phyloP scores from a whole-genome alignment of 2,113 vertebrate genomes.

The Oriolus oriolus region DNA sequence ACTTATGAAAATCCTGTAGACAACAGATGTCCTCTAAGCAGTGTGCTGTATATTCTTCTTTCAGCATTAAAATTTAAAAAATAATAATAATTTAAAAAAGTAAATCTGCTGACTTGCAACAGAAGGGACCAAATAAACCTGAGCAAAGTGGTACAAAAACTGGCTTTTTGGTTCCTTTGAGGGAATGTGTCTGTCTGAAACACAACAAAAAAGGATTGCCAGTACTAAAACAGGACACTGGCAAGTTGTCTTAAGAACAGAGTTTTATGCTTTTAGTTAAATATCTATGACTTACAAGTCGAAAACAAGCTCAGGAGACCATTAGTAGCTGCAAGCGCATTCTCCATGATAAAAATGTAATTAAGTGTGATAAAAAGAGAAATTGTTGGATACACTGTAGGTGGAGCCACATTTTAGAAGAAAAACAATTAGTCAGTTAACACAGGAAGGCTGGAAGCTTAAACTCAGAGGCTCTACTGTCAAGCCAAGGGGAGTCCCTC shows the following conservation, averaged over 20 bases:
- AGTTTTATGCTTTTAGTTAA: not conserved
- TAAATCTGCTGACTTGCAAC: not conserved
- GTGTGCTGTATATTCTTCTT: not conserved
- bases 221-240: not conserved
- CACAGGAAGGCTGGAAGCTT: not conserved
- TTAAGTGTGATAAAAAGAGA: not conserved
- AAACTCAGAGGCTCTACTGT: not conserved
- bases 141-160: not conserved
- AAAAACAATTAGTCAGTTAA: not conserved
- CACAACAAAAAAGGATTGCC: fast-evolving
- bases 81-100: not conserved
- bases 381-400: not conserved
- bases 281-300: not conserved
- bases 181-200: not conserved
- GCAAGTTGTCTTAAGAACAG: not conserved
- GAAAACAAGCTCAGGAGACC: not conserved
- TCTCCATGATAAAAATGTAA: not conserved
- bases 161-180: not conserved
- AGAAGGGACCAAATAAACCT: not conserved
- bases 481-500: not conserved
- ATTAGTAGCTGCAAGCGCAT: not conserved
- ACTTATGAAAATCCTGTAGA: not conserved
- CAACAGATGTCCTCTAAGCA: not conserved
- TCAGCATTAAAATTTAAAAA: not conserved
- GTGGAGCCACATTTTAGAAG: not conserved